Evolutionary conservation across 1,140 invertebrate genomes (phyloP).

Genomic region (Oryzaephilus surinamensis): DNA sequence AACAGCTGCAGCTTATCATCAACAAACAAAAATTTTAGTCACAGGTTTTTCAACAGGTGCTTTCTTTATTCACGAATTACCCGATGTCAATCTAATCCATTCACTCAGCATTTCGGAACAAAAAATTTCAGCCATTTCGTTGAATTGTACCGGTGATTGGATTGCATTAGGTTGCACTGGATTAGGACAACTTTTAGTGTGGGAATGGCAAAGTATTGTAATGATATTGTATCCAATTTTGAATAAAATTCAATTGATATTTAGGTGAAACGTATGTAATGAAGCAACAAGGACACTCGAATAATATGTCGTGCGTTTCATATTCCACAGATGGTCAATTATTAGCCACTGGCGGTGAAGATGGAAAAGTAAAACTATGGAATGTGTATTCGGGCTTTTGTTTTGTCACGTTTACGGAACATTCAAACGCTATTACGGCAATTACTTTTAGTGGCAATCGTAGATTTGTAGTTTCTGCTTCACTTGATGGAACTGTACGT

Average conservation of each 20-base stretch:
- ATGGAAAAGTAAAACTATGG: constrained; percentile 96
- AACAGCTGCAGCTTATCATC: constrained; percentile 72
- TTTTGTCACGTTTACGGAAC: constrained; percentile 89
- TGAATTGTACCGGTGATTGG: constrained; percentile 90
- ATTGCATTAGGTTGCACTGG: constrained; percentile 78
- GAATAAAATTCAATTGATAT: constrained; percentile 2
- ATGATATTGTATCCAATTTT: constrained; percentile 1
- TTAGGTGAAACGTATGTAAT: constrained; percentile 86
- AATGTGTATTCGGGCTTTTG: constrained; percentile 84
- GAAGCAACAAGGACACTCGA: constrained; percentile 92
- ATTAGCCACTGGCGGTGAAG: constrained; percentile 86
- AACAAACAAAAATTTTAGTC: constrained; percentile 64
- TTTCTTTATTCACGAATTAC: constrained; percentile 88
- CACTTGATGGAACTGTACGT: constrained; percentile 89
- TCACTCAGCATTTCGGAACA: constrained; percentile 78
- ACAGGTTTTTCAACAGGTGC: constrained; percentile 68
- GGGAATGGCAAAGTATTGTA: constrained; percentile 90
- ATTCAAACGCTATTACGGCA: constrained; percentile 68
- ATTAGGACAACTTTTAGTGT: constrained; percentile 85
- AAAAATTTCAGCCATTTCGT: constrained; percentile 62
- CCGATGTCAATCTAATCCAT: constrained; percentile 85
- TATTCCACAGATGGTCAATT: constrained; percentile 89
- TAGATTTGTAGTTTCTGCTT: constrained; percentile 84
- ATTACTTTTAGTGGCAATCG: constrained; percentile 82
- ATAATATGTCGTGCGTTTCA: constrained; percentile 74